A percentile compares a stretch with the other conserved stretches of the same genome.
These are phyloP conservation scores for Aphelenchoides fujianensis DNA, from an alignment of 1,140 invertebrate species.

Conservation along the genomic window DNA sequence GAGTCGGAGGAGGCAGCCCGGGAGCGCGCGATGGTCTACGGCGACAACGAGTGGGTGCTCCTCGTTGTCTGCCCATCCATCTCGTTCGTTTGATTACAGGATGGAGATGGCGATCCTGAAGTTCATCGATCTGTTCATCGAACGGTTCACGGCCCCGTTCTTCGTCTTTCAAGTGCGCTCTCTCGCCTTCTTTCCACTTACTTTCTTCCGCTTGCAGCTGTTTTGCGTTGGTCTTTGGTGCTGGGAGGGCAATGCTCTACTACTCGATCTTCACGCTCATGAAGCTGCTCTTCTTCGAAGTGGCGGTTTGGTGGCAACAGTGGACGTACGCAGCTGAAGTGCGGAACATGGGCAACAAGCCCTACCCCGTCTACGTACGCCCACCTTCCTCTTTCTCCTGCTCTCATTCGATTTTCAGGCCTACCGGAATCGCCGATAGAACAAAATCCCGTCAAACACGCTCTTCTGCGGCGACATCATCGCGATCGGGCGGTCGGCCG, in stretches of 20 bases:
- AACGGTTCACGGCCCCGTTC: constrained; percentile 95
- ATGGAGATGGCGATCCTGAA: constrained; percentile 87
- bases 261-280: constrained; percentile 82
- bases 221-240: constrained; percentile 98
- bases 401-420: constrained; percentile 68
- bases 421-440: constrained; percentile 88
- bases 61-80: neutral
- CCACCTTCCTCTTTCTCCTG: too few species aligned
- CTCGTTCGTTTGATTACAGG: constrained; percentile 68
- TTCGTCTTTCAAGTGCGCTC: constrained; percentile 75
- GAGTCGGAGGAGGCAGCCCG: constrained; percentile 51
- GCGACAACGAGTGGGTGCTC: constrained; percentile 51
- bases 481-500: constrained; percentile 79
- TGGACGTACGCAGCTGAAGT: constrained; percentile 97
- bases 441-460: constrained; percentile 78
- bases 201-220: constrained; percentile 75
- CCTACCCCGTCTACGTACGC: constrained; percentile 77
- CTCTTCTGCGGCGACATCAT: constrained; percentile 93
- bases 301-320: constrained; percentile 95
- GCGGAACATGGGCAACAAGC: constrained; percentile 98
- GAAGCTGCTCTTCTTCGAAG: constrained; percentile 96
- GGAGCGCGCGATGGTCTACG: constrained; percentile 43
- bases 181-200: constrained; percentile 21
- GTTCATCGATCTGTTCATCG: constrained; percentile 91
- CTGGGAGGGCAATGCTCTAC: constrained; percentile 86